These are phyloP conservation scores for Mercenaria mercenaria DNA, from an alignment of 1,140 invertebrate genomes.

Conservation along the genomic window DNA sequence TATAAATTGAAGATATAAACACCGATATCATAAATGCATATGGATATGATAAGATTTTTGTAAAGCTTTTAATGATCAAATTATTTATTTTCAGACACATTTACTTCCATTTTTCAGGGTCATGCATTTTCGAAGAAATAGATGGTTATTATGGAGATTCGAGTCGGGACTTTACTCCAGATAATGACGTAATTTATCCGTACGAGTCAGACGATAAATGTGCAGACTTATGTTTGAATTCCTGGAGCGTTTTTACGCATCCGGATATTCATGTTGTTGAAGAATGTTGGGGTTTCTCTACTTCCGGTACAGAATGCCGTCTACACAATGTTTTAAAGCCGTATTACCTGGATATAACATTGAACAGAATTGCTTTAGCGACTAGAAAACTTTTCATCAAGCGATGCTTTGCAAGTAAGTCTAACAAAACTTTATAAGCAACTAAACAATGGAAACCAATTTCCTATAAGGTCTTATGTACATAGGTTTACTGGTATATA, in stretches of 20 bases:
- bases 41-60: neutral
- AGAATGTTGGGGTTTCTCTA: conserved; percentile 47
- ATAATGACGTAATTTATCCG: neutral
- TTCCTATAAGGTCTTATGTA: no score
- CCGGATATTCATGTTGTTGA: conserved; percentile 14
- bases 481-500: no score
- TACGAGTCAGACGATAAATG: conserved; percentile 25
- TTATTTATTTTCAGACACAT: neutral
- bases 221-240: conserved; percentile 2
- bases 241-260: conserved; percentile 1
- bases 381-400: conserved; percentile 17
- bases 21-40: neutral
- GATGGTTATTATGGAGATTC: neutral
- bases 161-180: conserved; percentile 11
- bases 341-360: neutral
- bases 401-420: conserved; percentile 50
- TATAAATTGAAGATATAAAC: neutral
- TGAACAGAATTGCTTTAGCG: neutral
- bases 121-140: conserved; percentile 7
- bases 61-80: neutral
- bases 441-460: neutral
- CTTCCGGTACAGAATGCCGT: neutral
- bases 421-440: neutral
- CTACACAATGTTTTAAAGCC: conserved; percentile 35
- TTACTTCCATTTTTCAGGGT: conserved; percentile 19